Conservation (phyloP, 2,797 vertebrate species). For the Podarcis lilfordi region DNA sequence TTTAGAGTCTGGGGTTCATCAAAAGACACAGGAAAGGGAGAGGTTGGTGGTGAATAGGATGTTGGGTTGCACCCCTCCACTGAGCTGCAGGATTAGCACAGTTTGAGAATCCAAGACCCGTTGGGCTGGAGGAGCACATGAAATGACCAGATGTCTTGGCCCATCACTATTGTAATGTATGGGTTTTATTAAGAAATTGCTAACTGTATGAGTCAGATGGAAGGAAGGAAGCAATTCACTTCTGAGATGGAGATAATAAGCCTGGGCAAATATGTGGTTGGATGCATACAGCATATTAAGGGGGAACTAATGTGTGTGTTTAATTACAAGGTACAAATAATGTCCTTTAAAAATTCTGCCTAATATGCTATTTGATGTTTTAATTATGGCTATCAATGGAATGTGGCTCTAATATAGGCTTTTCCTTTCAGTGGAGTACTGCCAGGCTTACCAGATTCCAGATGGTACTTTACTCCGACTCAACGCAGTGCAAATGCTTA, state of each 20-base stretch:
- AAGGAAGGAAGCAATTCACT: not conserved
- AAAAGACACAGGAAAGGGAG: not conserved
- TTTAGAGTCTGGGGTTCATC: not conserved
- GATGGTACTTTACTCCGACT: slow-evolving; percentile 13
- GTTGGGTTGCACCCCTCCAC: not conserved
- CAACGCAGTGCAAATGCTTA: not conserved
- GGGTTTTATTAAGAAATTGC: not conserved
- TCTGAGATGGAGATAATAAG: not conserved
- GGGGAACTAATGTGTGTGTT: not conserved
- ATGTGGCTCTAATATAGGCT: slow-evolving; percentile 23
- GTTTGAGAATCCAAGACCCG: not conserved
- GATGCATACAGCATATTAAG: not conserved
- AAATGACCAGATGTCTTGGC: not conserved
- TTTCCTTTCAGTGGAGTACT: slow-evolving; percentile 16
- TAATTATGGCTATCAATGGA: slow-evolving; percentile 11
- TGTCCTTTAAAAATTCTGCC: slow-evolving; percentile 17
- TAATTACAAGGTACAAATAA: not conserved
- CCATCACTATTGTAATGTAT: not conserved
- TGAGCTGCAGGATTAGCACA: not conserved
- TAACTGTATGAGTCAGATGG: not conserved
- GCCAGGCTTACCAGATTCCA: not conserved
- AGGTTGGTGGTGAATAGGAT: not conserved
- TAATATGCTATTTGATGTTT: not conserved
- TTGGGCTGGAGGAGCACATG: not conserved
- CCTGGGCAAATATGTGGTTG: slow-evolving; percentile 4